Evolutionary conservation across 2,888 invertebrate species (phyloP).

Genomic region (Ptilodon capucinus): DNA sequence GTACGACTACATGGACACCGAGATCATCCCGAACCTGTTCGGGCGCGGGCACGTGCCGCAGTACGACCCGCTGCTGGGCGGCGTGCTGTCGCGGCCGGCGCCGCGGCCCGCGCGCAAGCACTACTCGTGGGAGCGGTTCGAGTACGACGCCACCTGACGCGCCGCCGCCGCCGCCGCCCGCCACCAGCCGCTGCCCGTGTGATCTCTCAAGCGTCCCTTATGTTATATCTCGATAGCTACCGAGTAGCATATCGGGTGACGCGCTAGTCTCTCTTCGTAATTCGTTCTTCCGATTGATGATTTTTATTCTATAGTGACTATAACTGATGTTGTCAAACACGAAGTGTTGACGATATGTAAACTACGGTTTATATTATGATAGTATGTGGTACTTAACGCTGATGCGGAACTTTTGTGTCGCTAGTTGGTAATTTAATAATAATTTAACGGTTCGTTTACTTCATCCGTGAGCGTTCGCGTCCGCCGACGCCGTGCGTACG

Average conservation of each 20-base stretch:
- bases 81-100: constrained; percentile 82
- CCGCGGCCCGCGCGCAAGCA: constrained; percentile 85
- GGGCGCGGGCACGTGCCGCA: constrained; percentile 76
- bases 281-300: constrained; percentile 66
- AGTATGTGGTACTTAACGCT: constrained; percentile 69
- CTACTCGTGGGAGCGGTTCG: constrained; percentile 90
- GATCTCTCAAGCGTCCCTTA: constrained; percentile 36
- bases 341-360: constrained; percentile 60
- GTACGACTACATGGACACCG: constrained; percentile 72
- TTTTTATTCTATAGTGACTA: constrained; percentile 50
- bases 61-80: constrained; percentile 89
- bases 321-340: constrained; percentile 58
- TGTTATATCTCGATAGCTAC: constrained; percentile 37
- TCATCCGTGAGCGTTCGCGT: constrained; percentile 57
- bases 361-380: constrained; percentile 47
- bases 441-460: constrained; percentile 58
- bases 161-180: constrained; percentile 31
- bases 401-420: constrained; percentile 68
- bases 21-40: constrained; percentile 72
- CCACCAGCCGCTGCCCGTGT: constrained; percentile 33
- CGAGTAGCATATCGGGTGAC: constrained; percentile 44
- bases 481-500: constrained; percentile 48
- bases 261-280: constrained; percentile 65
- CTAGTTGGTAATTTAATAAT: constrained; percentile 61
- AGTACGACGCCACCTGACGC: constrained; percentile 86